Evolutionary conservation across 2,888 invertebrate genomes (phyloP), one percentile per base, ranked within the genome.

Genomic region (Caenorhabditis zanzibari): DNA sequence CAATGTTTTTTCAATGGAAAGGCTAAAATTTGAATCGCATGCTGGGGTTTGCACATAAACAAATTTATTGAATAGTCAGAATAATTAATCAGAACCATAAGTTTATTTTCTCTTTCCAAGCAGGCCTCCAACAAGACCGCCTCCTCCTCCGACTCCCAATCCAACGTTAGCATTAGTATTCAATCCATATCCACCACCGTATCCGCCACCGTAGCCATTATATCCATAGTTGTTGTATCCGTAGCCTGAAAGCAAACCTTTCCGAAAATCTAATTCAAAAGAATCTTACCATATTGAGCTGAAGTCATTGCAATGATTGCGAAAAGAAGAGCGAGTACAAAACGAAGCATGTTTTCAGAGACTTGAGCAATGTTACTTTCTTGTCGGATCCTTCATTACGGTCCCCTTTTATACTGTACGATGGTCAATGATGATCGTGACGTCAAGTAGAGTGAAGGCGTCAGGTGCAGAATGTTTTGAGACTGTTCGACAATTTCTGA

Each of bases 131-230:
- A 54, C 54, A 54, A 54, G 54, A 28, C 44, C 44, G 7, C 28
- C n/a, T 58, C 58, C n/a, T 58, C 58, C 58, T 16, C 32, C 32
- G 9, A 58, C 9, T 32, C 58, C 32, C 19, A 47, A 47, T 47
- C 47, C 47, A 32, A 26, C 54, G 14, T 26, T 26, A 12, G 26
- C 10, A 26, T 26, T 26, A 26, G 26, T 26, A n/a, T 58, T 32
- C n/a, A 28, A 28, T 28, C 63, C 63, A 22, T 63, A 63, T 44
- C 63, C 63, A 28, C 63, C 63, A n/a, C 24, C 24, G 12, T 63
- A 44, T 26, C 63, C 63, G 16, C 63, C 63, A 28, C 63, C 63
- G 44, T 63, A 63, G 44, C 63, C 63, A 63, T 54, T 49, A 19
- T 49, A 49, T 19, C 54, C 54, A 26, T 26, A 24, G 54, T 54